Percentiles rank a stretch among this genome's conserved stretches.
Conservation (phyloP, 1,140 invertebrate species). For the Chelonus insularis region DNA sequence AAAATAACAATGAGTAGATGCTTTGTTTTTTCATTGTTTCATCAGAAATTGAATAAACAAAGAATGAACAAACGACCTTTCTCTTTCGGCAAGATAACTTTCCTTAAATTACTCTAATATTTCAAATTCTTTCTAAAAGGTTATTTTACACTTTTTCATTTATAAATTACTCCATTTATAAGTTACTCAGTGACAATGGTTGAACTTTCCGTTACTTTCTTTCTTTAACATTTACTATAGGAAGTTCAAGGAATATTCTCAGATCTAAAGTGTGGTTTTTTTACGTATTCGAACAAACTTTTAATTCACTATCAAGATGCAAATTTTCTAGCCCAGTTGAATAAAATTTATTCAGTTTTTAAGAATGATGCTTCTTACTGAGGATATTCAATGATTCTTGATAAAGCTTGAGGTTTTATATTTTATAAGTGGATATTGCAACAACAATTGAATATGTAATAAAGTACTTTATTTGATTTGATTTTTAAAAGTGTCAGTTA, state of each 20-base stretch:
- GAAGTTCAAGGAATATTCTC: background rate
- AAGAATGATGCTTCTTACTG: constrained; percentile 40
- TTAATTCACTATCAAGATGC: constrained; percentile 55
- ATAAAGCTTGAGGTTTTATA: no score
- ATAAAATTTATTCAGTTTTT: constrained; percentile 44
- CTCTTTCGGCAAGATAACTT: no score
- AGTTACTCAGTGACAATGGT: constrained; percentile 28
- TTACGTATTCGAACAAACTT: constrained; percentile 36
- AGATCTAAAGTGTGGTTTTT: background rate
- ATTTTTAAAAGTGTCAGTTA: no score
- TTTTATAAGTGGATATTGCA: no score
- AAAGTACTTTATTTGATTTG: no score
- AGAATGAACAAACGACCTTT: background rate
- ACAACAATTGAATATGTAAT: no score
- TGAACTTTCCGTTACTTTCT: constrained; percentile 30
- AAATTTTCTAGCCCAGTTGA: constrained; percentile 46
- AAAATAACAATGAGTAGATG: no score
- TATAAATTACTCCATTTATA: constrained; percentile 29
- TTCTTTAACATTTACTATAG: constrained; percentile 23
- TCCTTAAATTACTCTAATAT: no score
- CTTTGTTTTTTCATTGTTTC: no score
- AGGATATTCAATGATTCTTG: constrained; percentile 31
- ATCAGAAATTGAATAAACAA: background rate
- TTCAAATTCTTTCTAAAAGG: constrained; percentile 5
- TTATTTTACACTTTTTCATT: constrained; percentile 7